Base-by-base conservation (phyloP, 2,888 invertebrate genomes). In the Sinopyrophorus schimmeli region DNA sequence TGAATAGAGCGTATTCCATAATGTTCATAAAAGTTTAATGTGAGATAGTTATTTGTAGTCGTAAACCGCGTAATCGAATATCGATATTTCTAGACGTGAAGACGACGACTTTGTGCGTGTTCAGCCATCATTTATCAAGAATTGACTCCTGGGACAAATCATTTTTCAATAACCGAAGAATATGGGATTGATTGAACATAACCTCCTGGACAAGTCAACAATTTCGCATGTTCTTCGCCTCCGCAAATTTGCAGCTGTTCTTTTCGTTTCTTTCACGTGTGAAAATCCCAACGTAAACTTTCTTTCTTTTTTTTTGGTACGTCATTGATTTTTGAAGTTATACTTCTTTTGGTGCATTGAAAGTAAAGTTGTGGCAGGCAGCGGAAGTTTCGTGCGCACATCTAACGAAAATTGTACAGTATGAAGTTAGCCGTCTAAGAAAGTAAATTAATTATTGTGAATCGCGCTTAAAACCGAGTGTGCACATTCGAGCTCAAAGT, bases 131-230 rank as follows among this genome's bases (percentile, higher is more conserved):
- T 63, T 63, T 61, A 59, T 61, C 58, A 57, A 46, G 59, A 57
- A 62, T 62, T 62, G 63, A 62, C 63, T 63, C 60, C 31, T 46
- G 57, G 60, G 61, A 64, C 61, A 63, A 63, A 64, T 63, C 62
- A 63, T 63, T 63, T 64, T 62, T 64, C 64, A 63, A 64, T 64
- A 61, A 61, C 60, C 57, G 53, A 58, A 60, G 44, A 61, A 60
- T 61, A 59, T 48, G 57, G 48, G 59, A 54, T 61, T 61, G 63
- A 64, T 64, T 64, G 61, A 58, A 55, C 60, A 56, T 53, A 55
- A 56, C 59, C 47, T n/a, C n/a, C 31, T 40, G 38, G 32, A 44
- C 43, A 49, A 43, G 43, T 18, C 32, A 35, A 43, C 27, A 34
- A 35, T 40, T 35, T 28, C 20, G 27, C 37, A 38, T 46, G 46